Evolutionary conservation across 2,888 invertebrate genomes (phyloP), one percentile per base, ranked within the genome.

Genomic region (Cosmia trapezina): DNA sequence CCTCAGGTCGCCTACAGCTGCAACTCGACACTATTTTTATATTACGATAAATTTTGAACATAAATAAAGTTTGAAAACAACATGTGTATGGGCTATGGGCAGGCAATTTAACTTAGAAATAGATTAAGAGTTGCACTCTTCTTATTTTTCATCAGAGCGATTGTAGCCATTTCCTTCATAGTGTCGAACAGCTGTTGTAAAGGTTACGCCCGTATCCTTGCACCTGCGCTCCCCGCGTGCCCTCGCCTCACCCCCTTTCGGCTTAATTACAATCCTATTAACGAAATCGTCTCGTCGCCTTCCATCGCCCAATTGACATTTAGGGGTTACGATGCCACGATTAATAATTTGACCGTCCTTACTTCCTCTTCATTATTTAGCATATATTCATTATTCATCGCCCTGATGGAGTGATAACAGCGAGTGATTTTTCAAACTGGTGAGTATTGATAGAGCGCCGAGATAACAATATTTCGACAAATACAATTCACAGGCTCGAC

Each of bases 251-350:
- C 88, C 89, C 89, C 89, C 89, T 88, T 86, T 86, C 83, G 87
- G 88, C 90, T 93, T 94, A 93, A 93, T 94, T 93, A 93, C 91
- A 91, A 94, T 93, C 93, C 92, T 93, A 94, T 94, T 94, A 94
- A 91, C 88, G 84, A 91, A 91, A 91, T 91, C 89, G 90, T 89
- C 89, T 90, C 90, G 85, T 87, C 88, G 87, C 89, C 90, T 89
- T 88, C 83, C 82, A 84, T 88, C 84, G 87, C 83, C 85, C 88
- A 88, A 88, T 91, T 90, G 89, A 89, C 89, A 89, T 90, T 90
- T 87, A 86, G 89, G 89, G 89, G 87, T 86, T 81, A 83, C 83
- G 76, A 54, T 33, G 61, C 79, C 76, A 63, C 54, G 61, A 88
- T 88, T 89, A 89, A 91, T 89, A 90, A 90, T 90, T 90, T 88